Evolutionary conservation across 2,888 invertebrate species (phyloP).

Genomic region (Mythimna ferrago): DNA sequence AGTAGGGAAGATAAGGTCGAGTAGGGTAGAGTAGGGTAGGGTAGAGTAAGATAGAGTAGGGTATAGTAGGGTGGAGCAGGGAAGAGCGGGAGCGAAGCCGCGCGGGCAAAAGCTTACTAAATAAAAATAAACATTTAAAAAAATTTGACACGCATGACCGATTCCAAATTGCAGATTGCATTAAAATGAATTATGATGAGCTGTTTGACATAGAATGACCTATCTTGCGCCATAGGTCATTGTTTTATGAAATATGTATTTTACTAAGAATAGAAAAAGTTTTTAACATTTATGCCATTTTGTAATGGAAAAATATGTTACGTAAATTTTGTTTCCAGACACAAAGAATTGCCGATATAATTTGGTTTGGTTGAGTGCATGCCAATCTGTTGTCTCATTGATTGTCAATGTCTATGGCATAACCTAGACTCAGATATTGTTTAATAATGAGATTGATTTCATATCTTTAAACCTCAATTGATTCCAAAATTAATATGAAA

Average conservation of each 20-base stretch:
- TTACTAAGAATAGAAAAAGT: background rate
- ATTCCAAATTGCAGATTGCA: slow-evolving; percentile 28
- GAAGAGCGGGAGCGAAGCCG: too few relatives aligned
- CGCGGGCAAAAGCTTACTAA: background rate
- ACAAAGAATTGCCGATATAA: slow-evolving; percentile 6
- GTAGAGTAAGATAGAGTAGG: too few relatives aligned
- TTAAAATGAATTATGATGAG: slow-evolving; percentile 12
- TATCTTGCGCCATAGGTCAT: slow-evolving; percentile 1
- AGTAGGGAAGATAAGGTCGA: too few relatives aligned
- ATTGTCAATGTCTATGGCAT: background rate
- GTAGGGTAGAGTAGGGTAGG: too few relatives aligned
- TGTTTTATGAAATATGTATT: slow-evolving; percentile 7
- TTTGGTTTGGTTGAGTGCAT: background rate
- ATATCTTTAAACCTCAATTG: background rate
- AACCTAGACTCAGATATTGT: background rate
- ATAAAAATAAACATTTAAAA: slow-evolving; percentile 9
- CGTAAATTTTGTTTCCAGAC: background rate
- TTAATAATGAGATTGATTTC: background rate
- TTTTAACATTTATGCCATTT: background rate
- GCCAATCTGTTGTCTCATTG: slow-evolving; percentile 10
- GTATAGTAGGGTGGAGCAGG: too few relatives aligned
- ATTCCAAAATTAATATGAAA: background rate
- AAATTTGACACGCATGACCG: background rate
- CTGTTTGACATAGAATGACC: slow-evolving; percentile 18
- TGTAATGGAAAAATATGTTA: background rate